phyloP scores from a whole-genome alignment of 2,113 vertebrate genomes.

The Leucosticte australis region DNA sequence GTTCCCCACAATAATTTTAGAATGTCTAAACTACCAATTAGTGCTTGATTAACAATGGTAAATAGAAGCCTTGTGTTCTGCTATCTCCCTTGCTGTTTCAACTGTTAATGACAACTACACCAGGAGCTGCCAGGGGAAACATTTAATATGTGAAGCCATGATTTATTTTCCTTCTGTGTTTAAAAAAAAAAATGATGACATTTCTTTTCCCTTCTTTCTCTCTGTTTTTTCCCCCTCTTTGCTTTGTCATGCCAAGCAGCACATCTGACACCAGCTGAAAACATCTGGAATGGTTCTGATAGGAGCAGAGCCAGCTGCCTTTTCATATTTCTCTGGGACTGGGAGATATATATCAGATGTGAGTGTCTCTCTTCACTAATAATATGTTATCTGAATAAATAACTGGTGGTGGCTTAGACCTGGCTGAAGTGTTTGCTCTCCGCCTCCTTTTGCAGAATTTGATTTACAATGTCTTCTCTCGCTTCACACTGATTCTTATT shows the following conservation, averaged over 20 bases:
- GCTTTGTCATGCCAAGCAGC: constrained; percentile 48
- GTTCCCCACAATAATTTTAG: constrained; percentile 38
- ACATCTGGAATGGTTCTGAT: constrained; percentile 67
- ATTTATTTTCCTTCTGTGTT: constrained; percentile 13
- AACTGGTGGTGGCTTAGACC: constrained; percentile 40
- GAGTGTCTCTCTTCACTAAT: constrained; percentile 53
- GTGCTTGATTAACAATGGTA: constrained; percentile 45
- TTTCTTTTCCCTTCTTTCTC: background rate
- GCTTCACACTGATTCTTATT: constrained; percentile 52
- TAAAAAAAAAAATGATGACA: background rate
- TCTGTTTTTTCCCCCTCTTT: background rate
- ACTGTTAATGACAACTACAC: constrained; percentile 34
- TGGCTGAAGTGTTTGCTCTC: constrained; percentile 45
- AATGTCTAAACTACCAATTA: constrained; percentile 49
- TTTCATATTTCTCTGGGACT: constrained; percentile 36
- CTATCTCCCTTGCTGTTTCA: constrained; percentile 11
- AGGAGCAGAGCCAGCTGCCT: constrained; percentile 54
- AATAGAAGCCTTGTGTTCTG: constrained; percentile 13
- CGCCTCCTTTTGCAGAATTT: constrained; percentile 38
- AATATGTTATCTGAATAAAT: constrained; percentile 68
- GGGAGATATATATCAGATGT: constrained; percentile 35
- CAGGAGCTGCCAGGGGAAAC: background rate
- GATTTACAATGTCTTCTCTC: constrained; percentile 52
- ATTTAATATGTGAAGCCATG: constrained; percentile 8
- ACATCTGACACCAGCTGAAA: constrained; percentile 35